A percentile compares a stretch with the other conserved stretches of the same genome.
These are phyloP conservation scores for Corynorhinus townsendii DNA, from an alignment of 2,113 vertebrate species.

Conservation along the genomic window DNA sequence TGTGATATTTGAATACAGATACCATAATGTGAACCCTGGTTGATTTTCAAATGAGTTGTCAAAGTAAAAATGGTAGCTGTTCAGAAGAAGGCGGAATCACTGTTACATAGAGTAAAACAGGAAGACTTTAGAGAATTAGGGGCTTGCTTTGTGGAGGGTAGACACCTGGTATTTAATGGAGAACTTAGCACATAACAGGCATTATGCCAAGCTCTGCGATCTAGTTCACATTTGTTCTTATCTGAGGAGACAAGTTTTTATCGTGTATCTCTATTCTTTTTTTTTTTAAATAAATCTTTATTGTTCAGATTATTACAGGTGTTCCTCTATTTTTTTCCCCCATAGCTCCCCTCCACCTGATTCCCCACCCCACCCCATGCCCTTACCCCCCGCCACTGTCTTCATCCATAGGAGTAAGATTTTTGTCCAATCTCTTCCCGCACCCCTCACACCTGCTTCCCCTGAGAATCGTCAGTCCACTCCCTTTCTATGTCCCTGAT, in stretches of 20 bases:
- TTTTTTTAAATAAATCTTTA: too few species aligned
- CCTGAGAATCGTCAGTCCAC: too few species aligned
- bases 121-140: background rate
- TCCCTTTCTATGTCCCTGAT: too few species aligned
- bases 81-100: background rate
- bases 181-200: background rate
- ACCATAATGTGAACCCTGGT: background rate
- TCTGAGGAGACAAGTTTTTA: background rate
- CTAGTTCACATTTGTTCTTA: background rate
- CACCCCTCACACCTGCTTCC: too few species aligned
- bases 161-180: background rate
- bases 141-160: background rate
- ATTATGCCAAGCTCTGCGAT: background rate
- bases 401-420: too few species aligned
- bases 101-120: background rate
- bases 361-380: too few species aligned
- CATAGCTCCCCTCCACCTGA: too few species aligned
- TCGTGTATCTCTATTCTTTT: background rate
- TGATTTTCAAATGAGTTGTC: slow-evolving; percentile 31
- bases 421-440: too few species aligned
- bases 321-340: too few species aligned
- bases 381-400: too few species aligned
- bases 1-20: background rate
- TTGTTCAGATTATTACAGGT: too few species aligned
- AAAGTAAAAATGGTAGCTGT: slow-evolving; percentile 5